These are phyloP conservation scores for Varanus komodoensis DNA, from an alignment of 2,113 vertebrate species.

Conservation along the genomic window DNA sequence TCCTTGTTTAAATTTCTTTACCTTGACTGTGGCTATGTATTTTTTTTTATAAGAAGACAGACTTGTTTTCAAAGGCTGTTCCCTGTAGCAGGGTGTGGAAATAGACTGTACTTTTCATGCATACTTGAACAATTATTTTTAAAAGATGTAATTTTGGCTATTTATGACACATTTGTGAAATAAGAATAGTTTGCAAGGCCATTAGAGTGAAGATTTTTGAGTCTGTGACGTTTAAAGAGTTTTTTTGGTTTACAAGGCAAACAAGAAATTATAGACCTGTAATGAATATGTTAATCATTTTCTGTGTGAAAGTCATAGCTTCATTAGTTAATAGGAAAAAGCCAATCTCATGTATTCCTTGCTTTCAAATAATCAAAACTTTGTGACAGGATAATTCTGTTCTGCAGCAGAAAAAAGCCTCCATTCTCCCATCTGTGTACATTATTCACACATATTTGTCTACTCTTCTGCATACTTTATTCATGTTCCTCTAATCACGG, in stretches of 20 bases:
- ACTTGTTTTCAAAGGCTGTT: conserved; percentile 16
- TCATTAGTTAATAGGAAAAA: neutral
- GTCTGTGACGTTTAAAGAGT: neutral
- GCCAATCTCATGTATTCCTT: neutral
- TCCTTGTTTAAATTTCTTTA: neutral
- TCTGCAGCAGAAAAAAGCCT: neutral
- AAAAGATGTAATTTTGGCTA: neutral
- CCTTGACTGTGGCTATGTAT: neutral
- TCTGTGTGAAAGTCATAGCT: neutral
- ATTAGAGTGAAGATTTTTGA: neutral
- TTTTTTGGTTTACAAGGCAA: neutral
- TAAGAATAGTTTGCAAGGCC: neutral
- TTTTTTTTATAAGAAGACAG: neutral
- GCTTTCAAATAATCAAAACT: neutral
- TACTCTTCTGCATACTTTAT: neutral
- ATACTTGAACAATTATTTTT: neutral
- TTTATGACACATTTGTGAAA: neutral
- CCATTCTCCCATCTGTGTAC: neutral
- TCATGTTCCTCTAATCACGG: neutral
- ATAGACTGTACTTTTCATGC: conserved; percentile 11
- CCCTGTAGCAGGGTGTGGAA: conserved; percentile 14
- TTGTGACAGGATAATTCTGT: neutral
- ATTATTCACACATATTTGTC: neutral
- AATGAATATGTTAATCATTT: too few species aligned
- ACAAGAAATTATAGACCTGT: neutral